A percentile compares a stretch with the other conserved stretches of the same genome.
Conservation (phyloP, 1,140 invertebrate species). For the Papilio glaucus region DNA sequence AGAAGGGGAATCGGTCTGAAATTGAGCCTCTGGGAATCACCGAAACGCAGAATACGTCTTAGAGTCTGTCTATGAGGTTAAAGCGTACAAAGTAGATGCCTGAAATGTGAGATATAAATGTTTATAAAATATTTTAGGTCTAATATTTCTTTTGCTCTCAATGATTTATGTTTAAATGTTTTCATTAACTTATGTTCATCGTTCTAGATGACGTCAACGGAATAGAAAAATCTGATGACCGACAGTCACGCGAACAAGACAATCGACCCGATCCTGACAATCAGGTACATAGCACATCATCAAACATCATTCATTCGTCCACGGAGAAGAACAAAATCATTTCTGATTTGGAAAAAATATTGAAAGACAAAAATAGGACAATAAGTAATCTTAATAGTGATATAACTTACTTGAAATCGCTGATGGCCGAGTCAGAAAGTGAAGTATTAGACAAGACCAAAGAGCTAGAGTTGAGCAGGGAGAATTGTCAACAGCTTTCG, state of each 20-base stretch:
- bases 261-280: slow-evolving; percentile 51
- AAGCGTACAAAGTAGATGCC: no score
- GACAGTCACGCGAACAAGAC: slow-evolving; percentile 43
- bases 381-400: slow-evolving; percentile 71
- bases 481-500: slow-evolving; percentile 72
- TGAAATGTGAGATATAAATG: no score
- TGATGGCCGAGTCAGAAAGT: slow-evolving; percentile 71
- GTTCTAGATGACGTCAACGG: slow-evolving; percentile 52
- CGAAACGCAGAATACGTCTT: no score
- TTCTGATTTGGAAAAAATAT: slow-evolving; percentile 72
- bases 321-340: slow-evolving; percentile 71
- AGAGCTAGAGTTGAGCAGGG: slow-evolving; percentile 68
- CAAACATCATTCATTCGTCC: slow-evolving; percentile 62
- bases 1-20: no score
- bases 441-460: slow-evolving; percentile 68
- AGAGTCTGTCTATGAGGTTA: no score
- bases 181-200: background rate
- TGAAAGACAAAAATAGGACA: slow-evolving; percentile 69
- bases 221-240: slow-evolving; percentile 51
- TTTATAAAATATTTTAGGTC: no score
- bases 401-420: slow-evolving; percentile 65
- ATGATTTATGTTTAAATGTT: no score
- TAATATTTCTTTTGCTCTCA: no score
- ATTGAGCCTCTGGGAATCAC: no score
- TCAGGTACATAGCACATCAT: slow-evolving; percentile 69